phyloP scores from a whole-genome alignment of 2,797 vertebrate genomes.

The Pantherophis alleghaniensis region DNA sequence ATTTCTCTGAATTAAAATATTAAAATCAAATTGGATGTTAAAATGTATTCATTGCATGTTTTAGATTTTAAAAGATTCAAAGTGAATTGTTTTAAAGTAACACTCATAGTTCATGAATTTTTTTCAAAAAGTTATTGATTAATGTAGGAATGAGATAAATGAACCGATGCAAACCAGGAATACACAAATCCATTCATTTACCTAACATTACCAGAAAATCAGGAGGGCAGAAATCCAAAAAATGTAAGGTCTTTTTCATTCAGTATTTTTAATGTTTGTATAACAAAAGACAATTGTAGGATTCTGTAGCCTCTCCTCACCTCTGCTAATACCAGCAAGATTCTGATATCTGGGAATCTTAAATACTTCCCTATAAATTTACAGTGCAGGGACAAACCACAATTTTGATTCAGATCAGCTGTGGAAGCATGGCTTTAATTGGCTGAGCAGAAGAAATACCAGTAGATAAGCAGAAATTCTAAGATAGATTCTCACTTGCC shows the following conservation, averaged over 20 bases:
- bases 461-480: not conserved
- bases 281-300: not conserved
- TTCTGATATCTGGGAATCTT: not conserved
- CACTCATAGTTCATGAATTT: not conserved
- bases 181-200: not conserved
- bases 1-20: not conserved
- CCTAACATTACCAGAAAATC: not conserved
- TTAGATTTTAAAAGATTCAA: not conserved
- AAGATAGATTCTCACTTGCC: not conserved
- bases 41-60: not conserved
- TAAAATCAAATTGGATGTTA: not conserved
- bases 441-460: not conserved
- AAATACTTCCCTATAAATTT: not conserved
- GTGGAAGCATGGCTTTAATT: not conserved
- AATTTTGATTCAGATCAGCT: not conserved
- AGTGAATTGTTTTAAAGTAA: not conserved
- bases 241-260: not conserved
- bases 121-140: not conserved
- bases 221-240: not conserved
- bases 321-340: not conserved
- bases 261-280: not conserved
- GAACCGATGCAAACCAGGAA: not conserved
- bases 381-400: not conserved
- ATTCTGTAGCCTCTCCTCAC: not conserved
- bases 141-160: not conserved